These are phyloP conservation scores for Ctenicera cuprea DNA, from an alignment of 2,888 invertebrate genomes.

Conservation along the genomic window DNA sequence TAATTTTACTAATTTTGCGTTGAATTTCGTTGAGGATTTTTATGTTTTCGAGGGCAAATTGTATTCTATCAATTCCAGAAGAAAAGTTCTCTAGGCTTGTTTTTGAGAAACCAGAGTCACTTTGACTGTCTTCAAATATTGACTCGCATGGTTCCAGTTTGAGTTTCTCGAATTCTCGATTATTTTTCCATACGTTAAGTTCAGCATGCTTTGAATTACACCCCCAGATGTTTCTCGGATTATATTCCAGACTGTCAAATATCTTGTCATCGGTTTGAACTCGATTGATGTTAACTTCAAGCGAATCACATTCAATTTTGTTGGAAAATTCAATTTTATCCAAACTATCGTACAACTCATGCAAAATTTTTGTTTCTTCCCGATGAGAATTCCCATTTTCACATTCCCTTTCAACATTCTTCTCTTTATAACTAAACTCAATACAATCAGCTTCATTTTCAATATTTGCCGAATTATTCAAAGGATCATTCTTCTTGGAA, in stretches of 20 bases:
- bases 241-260: conserved; percentile 67
- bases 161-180: conserved; percentile 38
- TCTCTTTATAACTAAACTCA: conserved; percentile 70
- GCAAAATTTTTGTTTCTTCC: conserved; percentile 51
- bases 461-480: conserved; percentile 54
- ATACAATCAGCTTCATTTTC: conserved; percentile 59
- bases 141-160: conserved; percentile 20
- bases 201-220: conserved; percentile 51
- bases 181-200: conserved; percentile 42
- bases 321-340: conserved; percentile 65
- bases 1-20: conserved; percentile 82
- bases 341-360: conserved; percentile 68
- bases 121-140: conserved; percentile 16
- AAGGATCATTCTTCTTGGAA: conserved; percentile 60
- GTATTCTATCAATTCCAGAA: conserved; percentile 63
- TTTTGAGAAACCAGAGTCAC: conserved; percentile 36
- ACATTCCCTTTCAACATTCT: conserved; percentile 68
- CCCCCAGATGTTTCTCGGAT: conserved; percentile 61
- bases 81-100: conserved; percentile 38
- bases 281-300: conserved; percentile 66
- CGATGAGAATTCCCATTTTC: conserved; percentile 59
- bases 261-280: conserved; percentile 60
- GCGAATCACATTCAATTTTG: conserved; percentile 67
- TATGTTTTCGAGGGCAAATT: conserved; percentile 74
- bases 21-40: conserved; percentile 80